Conservation (phyloP, 2,797 vertebrate genomes). For the Arremon brunneinucha region DNA sequence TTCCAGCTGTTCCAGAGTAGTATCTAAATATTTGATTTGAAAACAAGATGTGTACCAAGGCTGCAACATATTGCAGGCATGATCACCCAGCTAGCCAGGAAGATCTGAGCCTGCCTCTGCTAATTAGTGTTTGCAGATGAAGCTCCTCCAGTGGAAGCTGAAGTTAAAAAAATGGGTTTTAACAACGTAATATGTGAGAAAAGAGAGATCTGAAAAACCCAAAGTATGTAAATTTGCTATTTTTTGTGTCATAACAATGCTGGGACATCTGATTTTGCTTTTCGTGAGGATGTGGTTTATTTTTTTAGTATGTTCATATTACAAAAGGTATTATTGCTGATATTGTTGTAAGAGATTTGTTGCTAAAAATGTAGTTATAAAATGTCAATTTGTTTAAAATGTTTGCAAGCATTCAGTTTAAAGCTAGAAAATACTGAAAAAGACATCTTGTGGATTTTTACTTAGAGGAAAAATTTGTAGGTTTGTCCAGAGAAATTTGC, state of each 20-base stretch:
- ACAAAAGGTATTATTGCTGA: background rate
- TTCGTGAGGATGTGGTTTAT: background rate
- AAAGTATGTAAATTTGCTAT: background rate
- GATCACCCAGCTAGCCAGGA: background rate
- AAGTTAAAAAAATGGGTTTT: background rate
- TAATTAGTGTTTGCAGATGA: background rate
- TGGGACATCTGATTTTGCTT: background rate
- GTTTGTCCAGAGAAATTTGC: background rate
- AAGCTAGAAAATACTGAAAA: background rate
- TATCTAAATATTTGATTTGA: slow-evolving; percentile 54
- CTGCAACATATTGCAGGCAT: background rate
- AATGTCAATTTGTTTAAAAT: background rate
- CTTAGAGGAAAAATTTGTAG: background rate
- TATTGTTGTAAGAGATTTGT: background rate
- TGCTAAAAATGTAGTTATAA: background rate
- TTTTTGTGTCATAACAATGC: background rate
- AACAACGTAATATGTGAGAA: background rate
- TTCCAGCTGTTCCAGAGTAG: slow-evolving; percentile 46
- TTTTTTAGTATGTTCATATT: background rate
- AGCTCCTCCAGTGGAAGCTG: background rate
- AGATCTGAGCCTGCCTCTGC: background rate
- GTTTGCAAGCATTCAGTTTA: slow-evolving; percentile 11
- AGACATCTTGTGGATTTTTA: background rate
- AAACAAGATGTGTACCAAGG: background rate
- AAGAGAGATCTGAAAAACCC: background rate